A percentile compares a stretch with the other conserved stretches of the same genome.
Conservation (phyloP, 2,797 vertebrate genomes). For the Halcyon leucocephala region DNA sequence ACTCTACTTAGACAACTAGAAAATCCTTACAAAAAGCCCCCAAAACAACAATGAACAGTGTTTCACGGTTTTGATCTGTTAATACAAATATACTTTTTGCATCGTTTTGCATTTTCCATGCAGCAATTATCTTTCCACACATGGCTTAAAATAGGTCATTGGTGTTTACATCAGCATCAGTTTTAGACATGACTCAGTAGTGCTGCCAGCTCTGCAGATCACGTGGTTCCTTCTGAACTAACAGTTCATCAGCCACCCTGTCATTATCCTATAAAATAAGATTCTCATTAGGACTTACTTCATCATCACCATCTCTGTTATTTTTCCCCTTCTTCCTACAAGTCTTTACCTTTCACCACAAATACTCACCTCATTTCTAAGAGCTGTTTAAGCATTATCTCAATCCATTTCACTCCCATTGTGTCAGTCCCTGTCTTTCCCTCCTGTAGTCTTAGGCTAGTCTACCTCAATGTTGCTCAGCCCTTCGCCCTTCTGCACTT, state of each 20-base stretch:
- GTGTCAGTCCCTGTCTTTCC: not conserved
- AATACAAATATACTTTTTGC: not conserved
- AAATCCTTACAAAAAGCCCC: not conserved
- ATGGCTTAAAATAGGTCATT: conserved; percentile 45
- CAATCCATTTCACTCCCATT: not conserved
- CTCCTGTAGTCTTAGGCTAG: not conserved
- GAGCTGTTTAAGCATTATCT: not conserved
- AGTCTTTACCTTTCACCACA: conserved; percentile 26
- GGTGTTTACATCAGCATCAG: conserved; percentile 34
- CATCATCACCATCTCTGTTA: conserved; percentile 6
- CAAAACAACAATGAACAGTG: not conserved
- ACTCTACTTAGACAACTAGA: not conserved
- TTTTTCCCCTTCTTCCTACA: conserved; percentile 39
- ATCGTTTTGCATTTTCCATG: not conserved
- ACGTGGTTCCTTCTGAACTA: not conserved
- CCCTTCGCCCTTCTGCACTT: rapidly evolving
- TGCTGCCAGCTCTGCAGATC: conserved; percentile 3
- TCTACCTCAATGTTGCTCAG: not conserved
- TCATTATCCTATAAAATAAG: conserved; percentile 30
- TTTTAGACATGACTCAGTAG: not conserved
- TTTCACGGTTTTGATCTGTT: not conserved
- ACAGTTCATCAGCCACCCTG: not conserved
- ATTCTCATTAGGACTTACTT: conserved; percentile 42
- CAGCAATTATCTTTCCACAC: not conserved
- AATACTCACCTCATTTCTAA: conserved; percentile 12